A percentile compares a stretch with the other conserved stretches of the same genome.
Conservation (phyloP, 2,113 vertebrate species). For the Amazona vittata region DNA sequence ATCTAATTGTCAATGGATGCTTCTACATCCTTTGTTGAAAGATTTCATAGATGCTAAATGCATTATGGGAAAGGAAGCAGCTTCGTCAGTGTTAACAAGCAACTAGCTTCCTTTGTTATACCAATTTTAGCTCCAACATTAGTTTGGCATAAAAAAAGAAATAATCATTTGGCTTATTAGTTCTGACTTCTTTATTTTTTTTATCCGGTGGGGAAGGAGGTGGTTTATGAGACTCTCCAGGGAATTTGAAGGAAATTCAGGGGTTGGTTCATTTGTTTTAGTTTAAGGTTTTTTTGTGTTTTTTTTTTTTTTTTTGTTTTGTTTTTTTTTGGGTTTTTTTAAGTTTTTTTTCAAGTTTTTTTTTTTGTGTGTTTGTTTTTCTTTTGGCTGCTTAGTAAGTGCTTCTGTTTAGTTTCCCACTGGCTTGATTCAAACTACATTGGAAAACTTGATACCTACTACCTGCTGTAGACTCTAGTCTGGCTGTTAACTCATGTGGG, state of each 20-base stretch:
- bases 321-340: not conserved
- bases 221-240: not conserved
- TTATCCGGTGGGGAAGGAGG: not conserved
- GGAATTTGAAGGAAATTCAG: not conserved
- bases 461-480: not conserved
- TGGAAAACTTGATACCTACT: not conserved
- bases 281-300: not conserved
- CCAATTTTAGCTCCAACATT: not conserved
- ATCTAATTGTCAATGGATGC: not conserved
- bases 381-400: not conserved
- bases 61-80: not conserved
- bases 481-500: not conserved
- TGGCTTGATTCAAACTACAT: not conserved
- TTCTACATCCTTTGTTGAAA: not conserved
- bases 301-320: no score
- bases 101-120: not conserved
- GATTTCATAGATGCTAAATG: not conserved
- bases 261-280: not conserved
- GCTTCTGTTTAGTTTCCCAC: not conserved
- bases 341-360: not conserved
- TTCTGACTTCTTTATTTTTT: not conserved
- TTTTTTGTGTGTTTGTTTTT: not conserved
- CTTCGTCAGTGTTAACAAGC: not conserved
- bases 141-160: not conserved
- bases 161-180: not conserved